Base-by-base conservation (phyloP, 2,113 vertebrate genomes). In the Zosterops japonicus region DNA sequence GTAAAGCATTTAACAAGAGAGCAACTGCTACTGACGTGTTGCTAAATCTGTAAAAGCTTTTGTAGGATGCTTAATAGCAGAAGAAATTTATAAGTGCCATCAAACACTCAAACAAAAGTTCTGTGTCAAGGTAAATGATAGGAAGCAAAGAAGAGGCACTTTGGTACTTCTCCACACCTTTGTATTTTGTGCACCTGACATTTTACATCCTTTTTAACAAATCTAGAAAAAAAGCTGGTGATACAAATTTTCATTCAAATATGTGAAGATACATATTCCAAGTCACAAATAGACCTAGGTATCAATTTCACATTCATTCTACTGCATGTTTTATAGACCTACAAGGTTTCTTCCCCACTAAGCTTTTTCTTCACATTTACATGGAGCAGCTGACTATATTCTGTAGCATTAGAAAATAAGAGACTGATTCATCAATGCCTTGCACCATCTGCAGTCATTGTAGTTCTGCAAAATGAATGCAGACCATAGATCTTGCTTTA, bases 41-140 rank as follows among this genome's bases (percentile, higher is more conserved):
- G 31, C 44, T 90, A 87, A 94, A 91, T 53, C 69, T 93, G 69
- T 81, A 78, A 95, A 84, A 93, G 25, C 74, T 87, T 91, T 65
- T 23, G 15, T 29, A 24, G 7, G 44, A 28, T 57, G 12, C 44
- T 94, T 84, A 95, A 81, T 10, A 55, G 44, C 35, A 57, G n/a
- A 23, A 90, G 23, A 77, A 85, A 93, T 75, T 65, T 61, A 2
- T 68, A 83, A 89, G 41, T 72, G 57, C 23, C 71, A 20, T 79
- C 4, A 3, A 33, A 60, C 44, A 41, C 20, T 81, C 59, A 72
- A 89, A 77, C 17, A 41, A 28, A 76, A 85, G 6, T 60, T 64
- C 31, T 35, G 3, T 68, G 49, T 42, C 74, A 89, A 84, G 8
- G 16, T 36, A 84, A 89, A 91, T 69, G 18, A 87, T 6, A 46